Percentiles rank a stretch among this genome's conserved stretches.
phyloP scores from a whole-genome alignment of 2,797 vertebrate species.

The Pangasius sanitwongsei region DNA sequence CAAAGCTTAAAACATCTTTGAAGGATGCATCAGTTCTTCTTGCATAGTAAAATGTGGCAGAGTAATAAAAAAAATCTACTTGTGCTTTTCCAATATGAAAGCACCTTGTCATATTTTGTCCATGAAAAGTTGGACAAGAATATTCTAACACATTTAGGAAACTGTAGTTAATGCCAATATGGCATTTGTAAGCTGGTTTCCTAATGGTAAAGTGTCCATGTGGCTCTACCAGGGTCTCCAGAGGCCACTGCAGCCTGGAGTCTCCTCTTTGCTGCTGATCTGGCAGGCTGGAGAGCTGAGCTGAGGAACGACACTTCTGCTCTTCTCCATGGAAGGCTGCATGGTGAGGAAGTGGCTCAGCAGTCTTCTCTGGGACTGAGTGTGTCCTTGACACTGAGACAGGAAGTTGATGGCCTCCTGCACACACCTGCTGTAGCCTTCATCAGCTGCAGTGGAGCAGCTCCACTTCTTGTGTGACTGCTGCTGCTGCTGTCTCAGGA shows the following conservation, averaged over 20 bases:
- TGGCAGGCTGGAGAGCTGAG: constrained; percentile 64
- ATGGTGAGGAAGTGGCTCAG: constrained; percentile 79
- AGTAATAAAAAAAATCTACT: too few species aligned
- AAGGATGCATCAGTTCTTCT: background rate
- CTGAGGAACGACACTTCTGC: constrained; percentile 55
- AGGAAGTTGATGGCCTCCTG: constrained; percentile 82
- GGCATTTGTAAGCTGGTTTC: constrained; percentile 54
- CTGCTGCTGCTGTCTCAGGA: constrained; percentile 67
- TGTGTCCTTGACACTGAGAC: constrained; percentile 65
- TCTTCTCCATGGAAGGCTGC: constrained; percentile 56
- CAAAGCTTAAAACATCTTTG: background rate
- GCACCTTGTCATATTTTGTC: background rate
- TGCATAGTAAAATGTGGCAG: background rate
- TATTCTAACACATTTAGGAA: constrained; percentile 58
- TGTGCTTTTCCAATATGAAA: background rate
- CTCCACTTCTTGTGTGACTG: constrained; percentile 35
- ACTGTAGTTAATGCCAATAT: constrained; percentile 61
- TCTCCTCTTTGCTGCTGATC: constrained; percentile 65
- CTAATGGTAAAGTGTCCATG: background rate
- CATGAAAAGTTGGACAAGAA: constrained; percentile 22
- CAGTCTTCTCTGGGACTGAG: constrained; percentile 74
- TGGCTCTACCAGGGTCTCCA: constrained; percentile 82
- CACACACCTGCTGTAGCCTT: constrained; percentile 82
- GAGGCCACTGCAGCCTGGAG: constrained; percentile 59
- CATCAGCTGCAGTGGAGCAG: constrained; percentile 62